phyloP scores from a whole-genome alignment of 2,113 vertebrate species.

The Bos indicus region DNA sequence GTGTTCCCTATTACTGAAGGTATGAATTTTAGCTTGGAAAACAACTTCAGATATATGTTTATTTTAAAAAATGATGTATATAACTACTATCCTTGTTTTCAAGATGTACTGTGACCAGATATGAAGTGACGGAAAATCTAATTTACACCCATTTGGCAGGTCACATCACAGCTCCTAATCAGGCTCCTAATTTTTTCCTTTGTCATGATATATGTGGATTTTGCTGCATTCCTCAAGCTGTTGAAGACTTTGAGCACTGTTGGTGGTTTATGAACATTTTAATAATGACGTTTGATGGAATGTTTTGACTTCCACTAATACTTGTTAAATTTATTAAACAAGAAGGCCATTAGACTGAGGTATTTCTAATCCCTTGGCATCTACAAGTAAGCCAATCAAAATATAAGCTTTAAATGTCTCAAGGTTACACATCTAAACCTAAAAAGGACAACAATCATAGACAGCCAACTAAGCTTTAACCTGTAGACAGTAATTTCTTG shows the following conservation, averaged over 20 bases:
- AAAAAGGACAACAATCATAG: neutral
- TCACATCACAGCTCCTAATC: neutral
- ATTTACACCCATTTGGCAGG: neutral
- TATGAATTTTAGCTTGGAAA: neutral
- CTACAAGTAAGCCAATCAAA: neutral
- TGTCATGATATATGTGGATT: neutral
- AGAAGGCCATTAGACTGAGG: neutral
- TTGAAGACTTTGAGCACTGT: neutral
- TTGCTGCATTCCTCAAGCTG: neutral
- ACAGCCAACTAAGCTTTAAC: neutral
- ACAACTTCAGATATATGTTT: neutral
- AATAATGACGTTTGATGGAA: neutral
- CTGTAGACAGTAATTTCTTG: neutral
- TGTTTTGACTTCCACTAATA: neutral
- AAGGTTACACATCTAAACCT: neutral
- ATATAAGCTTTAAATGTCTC: neutral
- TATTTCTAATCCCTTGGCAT: neutral
- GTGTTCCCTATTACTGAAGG: neutral
- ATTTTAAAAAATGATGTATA: neutral
- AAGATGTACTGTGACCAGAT: neutral
- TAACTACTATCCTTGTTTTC: neutral
- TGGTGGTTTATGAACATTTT: neutral
- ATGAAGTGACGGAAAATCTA: neutral
- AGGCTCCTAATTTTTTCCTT: neutral
- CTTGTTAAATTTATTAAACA: neutral